These are phyloP conservation scores for Trichogramma evanescens DNA, from an alignment of 2,888 invertebrate species.

Conservation along the genomic window DNA sequence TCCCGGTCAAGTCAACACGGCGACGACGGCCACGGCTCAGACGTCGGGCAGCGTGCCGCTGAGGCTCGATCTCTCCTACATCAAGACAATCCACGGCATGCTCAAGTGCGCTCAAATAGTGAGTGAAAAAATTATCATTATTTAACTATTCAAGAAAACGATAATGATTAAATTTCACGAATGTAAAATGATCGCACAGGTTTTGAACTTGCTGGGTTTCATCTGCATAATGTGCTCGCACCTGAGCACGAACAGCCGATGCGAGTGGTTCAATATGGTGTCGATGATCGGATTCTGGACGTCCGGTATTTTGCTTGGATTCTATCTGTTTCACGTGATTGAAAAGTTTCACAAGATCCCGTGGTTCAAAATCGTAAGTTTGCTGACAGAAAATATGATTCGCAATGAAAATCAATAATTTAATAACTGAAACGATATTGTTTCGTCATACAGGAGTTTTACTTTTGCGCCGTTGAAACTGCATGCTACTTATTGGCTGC, in stretches of 20 bases:
- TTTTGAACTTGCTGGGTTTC: constrained; percentile 67
- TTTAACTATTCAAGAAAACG: background rate
- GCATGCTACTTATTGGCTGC: constrained; percentile 71
- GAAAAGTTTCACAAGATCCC: constrained; percentile 80
- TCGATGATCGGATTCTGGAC: constrained; percentile 82
- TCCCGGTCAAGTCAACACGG: constrained; percentile 69
- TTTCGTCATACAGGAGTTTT: constrained; percentile 55
- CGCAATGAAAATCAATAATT: background rate
- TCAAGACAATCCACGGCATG: constrained; percentile 67
- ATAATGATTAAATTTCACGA: background rate
- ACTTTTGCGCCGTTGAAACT: constrained; percentile 67
- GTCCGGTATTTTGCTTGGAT: constrained; percentile 67
- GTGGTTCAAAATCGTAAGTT: constrained; percentile 71
- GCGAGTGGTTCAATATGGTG: constrained; percentile 70
- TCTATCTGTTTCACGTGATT: constrained; percentile 79
- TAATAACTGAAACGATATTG: constrained; percentile 10
- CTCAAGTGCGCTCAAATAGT: constrained; percentile 72
- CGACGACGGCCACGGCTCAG: constrained; percentile 54
- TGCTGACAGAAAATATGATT: background rate
- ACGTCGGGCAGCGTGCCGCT: constrained; percentile 63
- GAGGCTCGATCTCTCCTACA: constrained; percentile 66
- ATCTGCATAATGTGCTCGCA: constrained; percentile 66
- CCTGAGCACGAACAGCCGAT: constrained; percentile 52
- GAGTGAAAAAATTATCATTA: constrained; percentile 40
- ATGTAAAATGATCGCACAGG: constrained; percentile 51